A percentile compares a stretch with the other conserved stretches of the same genome.
These are phyloP conservation scores for Genyomyrus donnyi DNA, from an alignment of 2,113 vertebrate genomes.

Conservation along the genomic window DNA sequence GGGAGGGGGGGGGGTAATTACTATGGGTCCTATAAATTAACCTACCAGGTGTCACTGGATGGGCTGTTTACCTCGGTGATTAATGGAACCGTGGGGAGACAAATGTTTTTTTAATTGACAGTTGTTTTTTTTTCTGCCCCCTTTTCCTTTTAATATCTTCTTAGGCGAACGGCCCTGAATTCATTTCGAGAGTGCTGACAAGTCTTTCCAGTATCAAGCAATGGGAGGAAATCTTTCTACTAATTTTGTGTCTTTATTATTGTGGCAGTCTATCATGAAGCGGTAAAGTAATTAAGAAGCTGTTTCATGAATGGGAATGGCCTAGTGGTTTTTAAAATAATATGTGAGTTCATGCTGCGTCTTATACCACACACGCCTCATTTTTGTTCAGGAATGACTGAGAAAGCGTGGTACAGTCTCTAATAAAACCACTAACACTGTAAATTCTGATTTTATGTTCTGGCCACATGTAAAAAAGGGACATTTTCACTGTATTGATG, in stretches of 20 bases:
- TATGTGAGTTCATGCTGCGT: conserved; percentile 30
- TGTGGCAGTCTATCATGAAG: conserved; percentile 37
- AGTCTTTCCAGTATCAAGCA: conserved; percentile 48
- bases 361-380: conserved; percentile 17
- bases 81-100: conserved; percentile 71
- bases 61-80: conserved; percentile 78
- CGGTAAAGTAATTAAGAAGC: conserved; percentile 48
- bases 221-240: conserved; percentile 36
- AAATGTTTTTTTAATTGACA: conserved; percentile 68
- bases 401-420: conserved; percentile 11
- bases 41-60: conserved; percentile 82
- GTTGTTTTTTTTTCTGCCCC: conserved; percentile 45
- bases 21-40: conserved; percentile 77
- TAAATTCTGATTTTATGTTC: not conserved
- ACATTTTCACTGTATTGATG: not conserved
- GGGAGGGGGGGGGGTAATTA: conserved; percentile 67
- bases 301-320: conserved; percentile 37
- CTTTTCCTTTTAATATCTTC: conserved; percentile 48
- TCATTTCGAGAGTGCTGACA: conserved; percentile 60
- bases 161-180: conserved; percentile 67
- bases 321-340: conserved; percentile 31
- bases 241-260: conserved; percentile 26
- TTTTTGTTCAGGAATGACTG: conserved; percentile 7
- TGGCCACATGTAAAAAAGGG: not conserved
- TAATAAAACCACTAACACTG: not conserved